These are phyloP conservation scores for Drosophila subpulchrella DNA, from an alignment of 1,140 invertebrate genomes.

Conservation along the genomic window DNA sequence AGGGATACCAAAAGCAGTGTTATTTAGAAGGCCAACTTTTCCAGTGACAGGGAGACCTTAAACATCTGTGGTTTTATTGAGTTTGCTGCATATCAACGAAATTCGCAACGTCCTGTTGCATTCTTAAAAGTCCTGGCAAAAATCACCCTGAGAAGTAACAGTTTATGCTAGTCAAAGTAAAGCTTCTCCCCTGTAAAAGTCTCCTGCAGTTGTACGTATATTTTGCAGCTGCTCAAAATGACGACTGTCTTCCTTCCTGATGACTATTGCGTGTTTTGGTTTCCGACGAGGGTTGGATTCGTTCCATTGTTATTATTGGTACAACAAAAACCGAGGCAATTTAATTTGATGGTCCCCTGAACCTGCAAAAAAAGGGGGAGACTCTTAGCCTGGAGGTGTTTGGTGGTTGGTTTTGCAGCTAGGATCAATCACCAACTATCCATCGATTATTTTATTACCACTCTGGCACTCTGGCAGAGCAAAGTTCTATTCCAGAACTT, in stretches of 20 bases:
- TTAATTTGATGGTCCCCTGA: constrained; percentile 65
- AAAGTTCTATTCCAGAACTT: constrained; percentile 41
- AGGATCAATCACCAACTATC: constrained; percentile 30
- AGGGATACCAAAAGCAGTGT: not conserved
- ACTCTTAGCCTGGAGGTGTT: constrained; percentile 10
- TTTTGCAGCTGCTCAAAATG: constrained; percentile 40
- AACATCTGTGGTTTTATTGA: constrained; percentile 54
- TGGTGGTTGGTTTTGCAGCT: constrained; percentile 31
- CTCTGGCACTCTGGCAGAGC: not conserved
- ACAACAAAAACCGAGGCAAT: constrained; percentile 75
- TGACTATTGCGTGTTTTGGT: constrained; percentile 63
- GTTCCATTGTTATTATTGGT: constrained; percentile 62
- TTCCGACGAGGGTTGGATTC: constrained; percentile 57
- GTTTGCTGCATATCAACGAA: constrained; percentile 20
- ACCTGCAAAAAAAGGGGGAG: constrained; percentile 34
- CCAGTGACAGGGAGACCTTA: constrained; percentile 2
- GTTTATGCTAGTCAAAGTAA: constrained; percentile 9
- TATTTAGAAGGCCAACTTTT: constrained; percentile 2
- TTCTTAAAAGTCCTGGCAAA: constrained; percentile 29
- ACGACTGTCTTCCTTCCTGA: constrained; percentile 32
- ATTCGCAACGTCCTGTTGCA: constrained; percentile 76
- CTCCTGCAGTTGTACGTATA: not conserved
- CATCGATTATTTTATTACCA: constrained; percentile 73
- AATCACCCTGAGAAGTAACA: constrained; percentile 12
- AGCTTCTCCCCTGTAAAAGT: constrained; percentile 6